These are phyloP conservation scores for Drosophila pectinifera DNA, from an alignment of 1,140 invertebrate species.

Conservation along the genomic window DNA sequence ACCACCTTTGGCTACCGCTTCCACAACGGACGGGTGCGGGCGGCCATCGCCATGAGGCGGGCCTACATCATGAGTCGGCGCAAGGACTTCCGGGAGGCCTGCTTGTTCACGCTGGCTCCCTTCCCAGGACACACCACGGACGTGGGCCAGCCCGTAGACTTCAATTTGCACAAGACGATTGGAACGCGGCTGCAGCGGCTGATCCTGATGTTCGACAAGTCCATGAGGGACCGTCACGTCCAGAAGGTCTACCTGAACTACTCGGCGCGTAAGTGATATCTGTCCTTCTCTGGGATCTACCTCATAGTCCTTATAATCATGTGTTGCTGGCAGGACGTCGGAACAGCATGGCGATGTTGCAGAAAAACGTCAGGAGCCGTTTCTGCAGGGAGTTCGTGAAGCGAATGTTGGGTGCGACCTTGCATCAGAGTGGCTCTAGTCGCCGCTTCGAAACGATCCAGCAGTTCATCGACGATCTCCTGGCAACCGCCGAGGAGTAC, in stretches of 20 bases:
- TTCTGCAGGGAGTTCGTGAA: conserved; percentile 7
- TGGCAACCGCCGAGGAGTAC: not conserved
- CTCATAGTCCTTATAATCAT: accelerated
- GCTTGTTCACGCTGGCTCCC: not conserved
- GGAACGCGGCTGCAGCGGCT: conserved; percentile 3
- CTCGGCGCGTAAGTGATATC: conserved; percentile 2
- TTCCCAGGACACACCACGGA: conserved; percentile 1
- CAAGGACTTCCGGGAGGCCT: not conserved
- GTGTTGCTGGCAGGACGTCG: conserved; percentile 6
- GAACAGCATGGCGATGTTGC: not conserved
- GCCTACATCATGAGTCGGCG: not conserved
- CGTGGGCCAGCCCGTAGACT: accelerated
- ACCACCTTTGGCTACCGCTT: conserved; percentile 31
- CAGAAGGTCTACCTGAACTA: not conserved
- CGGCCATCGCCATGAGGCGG: conserved; percentile 12
- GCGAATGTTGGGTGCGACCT: not conserved
- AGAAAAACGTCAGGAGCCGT: not conserved
- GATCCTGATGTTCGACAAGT: conserved; percentile 6
- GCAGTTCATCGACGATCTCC: not conserved
- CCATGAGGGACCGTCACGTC: not conserved
- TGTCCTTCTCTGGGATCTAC: too few species aligned
- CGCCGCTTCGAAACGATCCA: not conserved
- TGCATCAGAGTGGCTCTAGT: too few species aligned
- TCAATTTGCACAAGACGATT: not conserved
- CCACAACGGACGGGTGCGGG: conserved; percentile 34